These are phyloP conservation scores for Eristalis pertinax DNA, from an alignment of 2,888 invertebrate genomes.

Conservation along the genomic window DNA sequence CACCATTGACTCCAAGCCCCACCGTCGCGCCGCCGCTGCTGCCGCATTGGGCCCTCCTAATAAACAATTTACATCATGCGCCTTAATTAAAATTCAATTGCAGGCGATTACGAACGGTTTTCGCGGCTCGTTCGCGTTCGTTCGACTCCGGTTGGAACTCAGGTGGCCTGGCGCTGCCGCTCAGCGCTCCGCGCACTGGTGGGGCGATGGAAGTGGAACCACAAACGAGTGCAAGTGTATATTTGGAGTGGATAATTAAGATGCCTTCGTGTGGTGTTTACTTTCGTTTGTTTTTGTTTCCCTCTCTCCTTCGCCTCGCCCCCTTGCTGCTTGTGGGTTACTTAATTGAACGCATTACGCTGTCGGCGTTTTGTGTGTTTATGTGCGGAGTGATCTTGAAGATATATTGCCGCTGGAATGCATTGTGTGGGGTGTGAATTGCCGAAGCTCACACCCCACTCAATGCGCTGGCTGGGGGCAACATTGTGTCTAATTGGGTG, in stretches of 20 bases:
- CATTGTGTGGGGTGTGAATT: conserved; percentile 58
- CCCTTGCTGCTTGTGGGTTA: neutral
- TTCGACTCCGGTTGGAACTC: neutral
- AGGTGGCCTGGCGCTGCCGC: conserved; percentile 38
- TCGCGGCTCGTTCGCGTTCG: conserved; percentile 14
- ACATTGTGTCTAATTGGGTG: conserved; percentile 47
- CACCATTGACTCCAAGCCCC: conserved; percentile 1
- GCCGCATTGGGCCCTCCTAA: conserved; percentile 4
- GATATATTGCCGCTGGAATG: conserved; percentile 23
- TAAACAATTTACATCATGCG: conserved; percentile 46
- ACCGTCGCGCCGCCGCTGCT: too few relatives aligned
- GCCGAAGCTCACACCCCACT: conserved; percentile 54
- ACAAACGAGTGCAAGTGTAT: conserved; percentile 43
- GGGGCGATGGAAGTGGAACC: conserved; percentile 4
- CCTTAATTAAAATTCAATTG: conserved; percentile 72
- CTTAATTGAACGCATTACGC: conserved; percentile 30
- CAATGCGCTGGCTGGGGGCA: conserved; percentile 25
- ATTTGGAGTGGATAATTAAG: conserved; percentile 65
- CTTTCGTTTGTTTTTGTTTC: conserved; percentile 36
- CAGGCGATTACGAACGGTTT: conserved; percentile 44
- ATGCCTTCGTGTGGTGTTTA: conserved; percentile 52
- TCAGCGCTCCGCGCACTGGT: neutral
- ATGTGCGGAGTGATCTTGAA: conserved; percentile 42
- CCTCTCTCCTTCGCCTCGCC: conserved; percentile 28
- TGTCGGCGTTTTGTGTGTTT: neutral